Evolutionary conservation across 37 sponge, comb jelly and placozoan species (phyloP), one percentile per base, ranked within the genome.

Genomic region (Chondrosia reniformis): DNA sequence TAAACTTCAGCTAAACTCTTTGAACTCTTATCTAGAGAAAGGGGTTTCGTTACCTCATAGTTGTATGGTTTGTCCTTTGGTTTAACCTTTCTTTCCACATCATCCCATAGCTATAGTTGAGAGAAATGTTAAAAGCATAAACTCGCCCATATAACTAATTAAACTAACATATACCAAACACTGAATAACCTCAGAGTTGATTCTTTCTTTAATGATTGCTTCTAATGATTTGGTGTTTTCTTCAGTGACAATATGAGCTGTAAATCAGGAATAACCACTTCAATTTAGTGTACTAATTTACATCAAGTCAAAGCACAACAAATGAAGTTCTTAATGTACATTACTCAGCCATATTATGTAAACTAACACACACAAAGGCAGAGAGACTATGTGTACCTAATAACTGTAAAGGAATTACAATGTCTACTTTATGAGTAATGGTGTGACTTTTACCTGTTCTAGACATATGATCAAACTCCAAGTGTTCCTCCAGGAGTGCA

Each of bases 11-110:
- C 93, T 37, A 99, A 49, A 56, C 99, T 96, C 63, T 81, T 39
- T 63, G 84, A 75, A 82, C 97, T 96, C 84, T 99, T 93, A 82
- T 93, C 96, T 46, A 93, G 92, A 42, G 95, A 85, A 46, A 96
- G 74, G n/a, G 92, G 92, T 0, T 74, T 77, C 33, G 74, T n/a
- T 32, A 85, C 62, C 0, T 80, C 67, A 74, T 91, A 94, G 72
- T 96, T 84, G 81, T 86, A 96, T 0, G 95, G 95, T 72, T 81
- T 80, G 78, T 96, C 97, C 46, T 32, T 45, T 19, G 99, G 99
- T 69, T 96, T 95, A 65, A 88, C 90, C 19, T 87, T 88, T 12
- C 96, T 74, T 65, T 84, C 90, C 4, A 96, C 97, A 82, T 96
- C 97, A 82, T 96, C 97, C 97, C 97, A 96, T 17, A 93, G 84